Percentiles rank a stretch among this genome's conserved stretches.
phyloP scores from a whole-genome alignment of 1,140 invertebrate species.

The Macrobrachium rosenbergii region DNA sequence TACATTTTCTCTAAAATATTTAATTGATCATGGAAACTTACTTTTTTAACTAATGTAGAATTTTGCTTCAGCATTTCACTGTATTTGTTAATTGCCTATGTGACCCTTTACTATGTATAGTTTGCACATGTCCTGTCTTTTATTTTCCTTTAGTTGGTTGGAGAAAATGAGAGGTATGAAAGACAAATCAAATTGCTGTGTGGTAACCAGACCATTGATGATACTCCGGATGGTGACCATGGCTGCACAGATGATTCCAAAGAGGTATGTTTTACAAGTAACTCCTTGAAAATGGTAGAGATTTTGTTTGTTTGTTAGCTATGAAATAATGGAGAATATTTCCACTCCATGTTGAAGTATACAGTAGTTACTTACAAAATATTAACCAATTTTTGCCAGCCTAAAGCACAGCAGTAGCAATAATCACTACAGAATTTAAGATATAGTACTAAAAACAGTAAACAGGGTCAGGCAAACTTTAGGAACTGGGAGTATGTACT shows the following conservation, averaged over 20 bases:
- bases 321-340: not conserved
- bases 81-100: not conserved
- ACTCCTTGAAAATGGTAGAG: not conserved
- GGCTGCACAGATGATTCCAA: slow-evolving; percentile 58
- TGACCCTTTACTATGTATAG: not conserved
- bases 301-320: not conserved
- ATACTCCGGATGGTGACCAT: slow-evolving; percentile 51
- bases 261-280: slow-evolving; percentile 34
- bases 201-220: slow-evolving; percentile 43
- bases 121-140: slow-evolving; percentile 8
- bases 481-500: too few relatives aligned
- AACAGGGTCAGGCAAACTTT: too few relatives aligned
- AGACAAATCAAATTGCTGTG: slow-evolving; percentile 68
- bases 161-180: slow-evolving; percentile 72
- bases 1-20: too few relatives aligned
- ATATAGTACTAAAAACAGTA: too few relatives aligned
- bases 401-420: too few relatives aligned
- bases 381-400: too few relatives aligned
- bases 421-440: too few relatives aligned
- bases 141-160: slow-evolving; percentile 68
- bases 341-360: too few relatives aligned
- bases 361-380: too few relatives aligned
- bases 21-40: too few relatives aligned
- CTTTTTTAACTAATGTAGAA: not conserved
- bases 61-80: not conserved